These are phyloP conservation scores for Sinodicranocentrus sp. DNA, from an alignment of 2,888 invertebrate species.

Conservation along the genomic window DNA sequence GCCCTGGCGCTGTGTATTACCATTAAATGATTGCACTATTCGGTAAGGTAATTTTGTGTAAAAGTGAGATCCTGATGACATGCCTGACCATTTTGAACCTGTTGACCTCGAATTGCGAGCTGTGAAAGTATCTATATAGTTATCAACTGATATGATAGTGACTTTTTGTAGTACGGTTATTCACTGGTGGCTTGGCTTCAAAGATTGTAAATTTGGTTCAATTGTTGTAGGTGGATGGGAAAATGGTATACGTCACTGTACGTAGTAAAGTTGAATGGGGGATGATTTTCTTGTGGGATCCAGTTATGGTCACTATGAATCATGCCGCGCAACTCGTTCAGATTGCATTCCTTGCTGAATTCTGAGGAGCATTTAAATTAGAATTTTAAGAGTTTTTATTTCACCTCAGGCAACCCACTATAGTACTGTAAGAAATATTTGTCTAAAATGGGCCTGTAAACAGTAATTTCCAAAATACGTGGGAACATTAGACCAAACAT, in stretches of 20 bases:
- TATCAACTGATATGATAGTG: too few species aligned
- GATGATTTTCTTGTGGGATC: conserved; percentile 35
- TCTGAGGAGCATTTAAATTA: not conserved
- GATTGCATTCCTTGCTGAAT: too few species aligned
- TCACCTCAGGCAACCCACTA: not conserved
- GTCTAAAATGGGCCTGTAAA: not conserved
- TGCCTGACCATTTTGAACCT: conserved; percentile 30
- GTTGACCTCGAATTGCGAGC: too few species aligned
- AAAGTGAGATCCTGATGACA: conserved; percentile 37
- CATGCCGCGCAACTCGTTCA: not conserved
- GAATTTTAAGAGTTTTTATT: not conserved
- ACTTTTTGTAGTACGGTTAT: too few species aligned
- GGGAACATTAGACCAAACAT: too few species aligned
- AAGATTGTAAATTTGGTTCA: too few species aligned
- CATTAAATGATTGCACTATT: conserved; percentile 16
- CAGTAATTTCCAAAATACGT: conserved; percentile 7
- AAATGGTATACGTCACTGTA: too few species aligned
- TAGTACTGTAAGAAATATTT: not conserved
- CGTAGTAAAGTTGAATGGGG: too few species aligned
- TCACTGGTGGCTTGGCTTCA: too few species aligned
- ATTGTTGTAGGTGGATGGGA: too few species aligned
- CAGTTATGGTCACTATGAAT: conserved; percentile 25
- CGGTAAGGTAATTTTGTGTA: not conserved
- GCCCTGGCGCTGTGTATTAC: not conserved
- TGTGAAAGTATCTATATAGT: too few species aligned